Conservation (phyloP, 2,113 vertebrate species). For the Pluvianellus socialis region DNA sequence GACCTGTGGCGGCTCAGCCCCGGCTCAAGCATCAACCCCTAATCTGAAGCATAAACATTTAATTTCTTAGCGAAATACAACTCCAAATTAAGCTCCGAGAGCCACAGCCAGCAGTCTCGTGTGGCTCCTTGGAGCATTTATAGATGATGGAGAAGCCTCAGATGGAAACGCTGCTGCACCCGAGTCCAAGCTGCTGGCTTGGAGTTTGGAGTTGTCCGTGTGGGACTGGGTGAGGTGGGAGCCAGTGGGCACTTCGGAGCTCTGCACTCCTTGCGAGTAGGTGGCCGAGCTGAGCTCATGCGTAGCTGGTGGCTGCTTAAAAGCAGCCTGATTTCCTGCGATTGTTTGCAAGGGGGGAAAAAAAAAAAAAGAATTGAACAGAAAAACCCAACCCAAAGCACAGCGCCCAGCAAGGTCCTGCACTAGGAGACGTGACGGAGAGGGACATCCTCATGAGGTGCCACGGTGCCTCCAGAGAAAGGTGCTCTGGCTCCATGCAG, state of each 20-base stretch:
- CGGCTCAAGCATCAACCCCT: background rate
- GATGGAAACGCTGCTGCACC: background rate
- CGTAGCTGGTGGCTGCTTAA: background rate
- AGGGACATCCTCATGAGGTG: background rate
- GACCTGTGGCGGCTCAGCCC: background rate
- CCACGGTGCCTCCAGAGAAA: background rate
- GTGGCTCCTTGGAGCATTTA: background rate
- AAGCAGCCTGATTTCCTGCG: background rate
- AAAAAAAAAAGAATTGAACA: background rate
- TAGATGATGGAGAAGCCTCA: background rate
- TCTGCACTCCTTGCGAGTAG: background rate
- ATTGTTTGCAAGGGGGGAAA: background rate
- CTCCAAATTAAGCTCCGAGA: background rate
- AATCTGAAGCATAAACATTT: background rate
- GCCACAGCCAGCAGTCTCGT: accelerated
- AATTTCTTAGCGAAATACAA: background rate
- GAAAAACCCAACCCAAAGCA: background rate
- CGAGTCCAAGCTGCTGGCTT: background rate
- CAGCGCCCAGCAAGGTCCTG: background rate
- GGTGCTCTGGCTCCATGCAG: background rate
- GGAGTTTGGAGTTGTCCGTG: background rate
- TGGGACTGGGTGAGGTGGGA: background rate
- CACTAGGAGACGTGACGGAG: background rate
- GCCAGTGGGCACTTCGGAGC: accelerated
- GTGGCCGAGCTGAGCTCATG: background rate